Evolutionary conservation across 2,113 vertebrate genomes (phyloP), one percentile per base, ranked within the genome.

Genomic region (Corvus moneduloides): DNA sequence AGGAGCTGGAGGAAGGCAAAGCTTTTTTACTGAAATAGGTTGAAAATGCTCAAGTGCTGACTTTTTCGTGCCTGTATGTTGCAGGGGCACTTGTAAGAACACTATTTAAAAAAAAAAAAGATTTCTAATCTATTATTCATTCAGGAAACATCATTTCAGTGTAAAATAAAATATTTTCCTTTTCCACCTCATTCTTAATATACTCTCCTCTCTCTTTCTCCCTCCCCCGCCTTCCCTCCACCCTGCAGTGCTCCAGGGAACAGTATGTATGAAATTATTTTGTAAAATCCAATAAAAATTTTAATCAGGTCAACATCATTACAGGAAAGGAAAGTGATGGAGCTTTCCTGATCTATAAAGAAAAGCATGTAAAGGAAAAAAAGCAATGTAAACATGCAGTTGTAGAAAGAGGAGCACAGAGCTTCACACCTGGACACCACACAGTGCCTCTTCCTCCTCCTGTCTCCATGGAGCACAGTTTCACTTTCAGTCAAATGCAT

Each of bases 271-370:
- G 89, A 98, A 97, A 98, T 97, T 97, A 97, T 98, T 98, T 97
- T 95, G 92, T 97, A 89, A 97, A 98, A 98, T 97, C 95, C 95
- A 98, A 98, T 98, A 98, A 97, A 96, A 97, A 94, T 97, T 98
- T 97, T 97, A 98, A 98, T 98, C 97, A 95, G 97, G 97, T 97
- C 97, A 98, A 91, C 95, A 95, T 97, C 80, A 84, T 98, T 97
- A 97, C 89, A 90, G 85, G 88, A 86, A 94, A 97, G 90, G 82
- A 91, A 96, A 94, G 87, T 93, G 96, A 97, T 94, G 84, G 96
- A 96, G 96, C 89, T 94, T 97, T 89, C 51, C 71, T 59, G 59
- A 86, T 76, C 71, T 85, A 64, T 86, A 63, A 84, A 88, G 81
- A 95, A 51, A 35, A 7, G 7, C 41, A 43, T 39, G 35, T 59